Conservation (phyloP, 1,140 invertebrate genomes). For the Hesperophylax magnus region DNA sequence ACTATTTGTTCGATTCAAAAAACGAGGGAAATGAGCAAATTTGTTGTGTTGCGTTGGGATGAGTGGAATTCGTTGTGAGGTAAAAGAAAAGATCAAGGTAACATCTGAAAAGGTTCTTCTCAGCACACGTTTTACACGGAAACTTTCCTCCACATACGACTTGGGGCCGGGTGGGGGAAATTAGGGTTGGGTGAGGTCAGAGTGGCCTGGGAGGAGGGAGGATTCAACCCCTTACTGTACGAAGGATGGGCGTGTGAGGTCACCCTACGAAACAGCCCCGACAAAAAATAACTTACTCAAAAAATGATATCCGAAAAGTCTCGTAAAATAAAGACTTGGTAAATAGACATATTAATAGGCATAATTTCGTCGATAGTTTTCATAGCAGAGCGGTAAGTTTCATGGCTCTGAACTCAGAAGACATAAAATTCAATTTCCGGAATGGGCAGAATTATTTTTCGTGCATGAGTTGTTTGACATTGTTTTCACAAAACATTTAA, state of each 20-base stretch:
- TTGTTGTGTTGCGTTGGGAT: neutral
- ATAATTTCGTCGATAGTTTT: neutral
- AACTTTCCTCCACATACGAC: neutral
- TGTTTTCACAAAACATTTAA: too few species aligned
- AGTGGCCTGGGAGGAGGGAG: neutral
- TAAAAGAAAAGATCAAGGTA: conserved; percentile 11
- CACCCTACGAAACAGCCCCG: too few species aligned
- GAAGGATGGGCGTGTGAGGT: too few species aligned
- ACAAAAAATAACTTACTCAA: too few species aligned
- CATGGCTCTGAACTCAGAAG: neutral
- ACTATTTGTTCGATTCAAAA: too few species aligned
- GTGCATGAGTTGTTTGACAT: too few species aligned
- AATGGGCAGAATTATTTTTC: too few species aligned
- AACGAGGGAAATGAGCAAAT: too few species aligned
- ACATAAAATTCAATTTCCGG: too few species aligned
- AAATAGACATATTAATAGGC: too few species aligned
- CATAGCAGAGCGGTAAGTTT: neutral
- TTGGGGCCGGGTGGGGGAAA: neutral
- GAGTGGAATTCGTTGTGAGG: neutral
- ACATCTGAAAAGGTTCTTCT: conserved; percentile 7
- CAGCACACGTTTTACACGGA: neutral
- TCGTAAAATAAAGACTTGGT: too few species aligned
- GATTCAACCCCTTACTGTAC: neutral
- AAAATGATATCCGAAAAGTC: too few species aligned
- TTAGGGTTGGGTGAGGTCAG: neutral